A percentile compares a stretch with the other conserved stretches of the same genome.
These are phyloP conservation scores for Dicycla oo DNA, from an alignment of 2,888 invertebrate species.

Conservation along the genomic window DNA sequence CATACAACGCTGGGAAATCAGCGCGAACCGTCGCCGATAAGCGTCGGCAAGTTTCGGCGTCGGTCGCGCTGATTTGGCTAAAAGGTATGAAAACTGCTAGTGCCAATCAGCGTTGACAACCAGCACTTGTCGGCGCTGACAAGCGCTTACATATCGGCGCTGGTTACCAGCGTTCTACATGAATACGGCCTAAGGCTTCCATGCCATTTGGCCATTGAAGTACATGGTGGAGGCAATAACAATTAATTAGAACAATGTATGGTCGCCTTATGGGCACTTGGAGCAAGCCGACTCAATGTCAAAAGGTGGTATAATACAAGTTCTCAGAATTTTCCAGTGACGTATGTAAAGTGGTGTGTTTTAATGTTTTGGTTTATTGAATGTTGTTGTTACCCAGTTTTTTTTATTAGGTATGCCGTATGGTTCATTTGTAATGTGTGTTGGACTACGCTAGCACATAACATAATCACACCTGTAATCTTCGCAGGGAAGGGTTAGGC, in stretches of 20 bases:
- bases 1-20: background rate
- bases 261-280: conserved; percentile 67
- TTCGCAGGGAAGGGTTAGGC: no score
- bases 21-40: background rate
- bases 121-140: background rate
- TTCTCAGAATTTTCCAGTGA: conserved; percentile 45
- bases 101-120: background rate
- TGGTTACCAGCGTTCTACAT: background rate
- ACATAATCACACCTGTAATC: background rate
- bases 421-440: background rate
- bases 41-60: no score
- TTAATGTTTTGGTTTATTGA: conserved; percentile 34
- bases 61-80: background rate
- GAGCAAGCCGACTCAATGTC: conserved; percentile 69
- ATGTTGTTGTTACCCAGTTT: conserved; percentile 3
- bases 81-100: background rate
- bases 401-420: conserved; percentile 9
- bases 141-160: background rate
- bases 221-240: conserved; percentile 82
- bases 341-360: conserved; percentile 36
- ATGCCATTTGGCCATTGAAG: conserved; percentile 81
- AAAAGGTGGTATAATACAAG: conserved; percentile 62
- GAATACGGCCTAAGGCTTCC: conserved; percentile 69
- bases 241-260: conserved; percentile 88
- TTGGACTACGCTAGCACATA: background rate